phyloP scores from a whole-genome alignment of 2,797 vertebrate species.

The Eptatretus atami region DNA sequence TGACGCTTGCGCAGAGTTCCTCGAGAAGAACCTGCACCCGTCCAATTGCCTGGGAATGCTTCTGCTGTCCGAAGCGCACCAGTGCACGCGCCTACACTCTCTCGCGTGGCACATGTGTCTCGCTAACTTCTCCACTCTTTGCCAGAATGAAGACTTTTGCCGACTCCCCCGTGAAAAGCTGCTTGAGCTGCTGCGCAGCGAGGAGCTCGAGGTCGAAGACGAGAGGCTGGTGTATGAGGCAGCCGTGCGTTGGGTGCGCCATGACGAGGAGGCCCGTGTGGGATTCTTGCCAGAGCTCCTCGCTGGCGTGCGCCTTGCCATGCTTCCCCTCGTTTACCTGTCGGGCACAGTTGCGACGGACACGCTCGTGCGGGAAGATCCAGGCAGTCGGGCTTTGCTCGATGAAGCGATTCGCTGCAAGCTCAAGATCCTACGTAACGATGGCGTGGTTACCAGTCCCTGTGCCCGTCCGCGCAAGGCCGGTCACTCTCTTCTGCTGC shows the following conservation, averaged over 20 bases:
- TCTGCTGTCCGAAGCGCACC: conserved; percentile 60
- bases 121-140: conserved; percentile 44
- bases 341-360: conserved; percentile 40
- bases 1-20: conserved; percentile 51
- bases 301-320: conserved; percentile 35
- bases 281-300: conserved; percentile 40
- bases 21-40: conserved; percentile 52
- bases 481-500: conserved; percentile 51
- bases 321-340: conserved; percentile 46
- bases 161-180: conserved; percentile 48
- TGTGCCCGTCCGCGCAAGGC: conserved; percentile 60
- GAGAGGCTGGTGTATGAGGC: conserved; percentile 54
- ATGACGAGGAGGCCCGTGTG: conserved; percentile 26
- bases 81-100: conserved; percentile 53
- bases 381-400: conserved; percentile 32
- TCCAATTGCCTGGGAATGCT: conserved; percentile 79
- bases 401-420: conserved; percentile 63
- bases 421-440: conserved; percentile 47
- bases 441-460: conserved; percentile 42
- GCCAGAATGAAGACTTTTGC: conserved; percentile 50
- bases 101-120: conserved; percentile 71
- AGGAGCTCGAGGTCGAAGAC: conserved; percentile 65
- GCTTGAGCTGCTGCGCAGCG: conserved; percentile 51
- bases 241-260: conserved; percentile 49
- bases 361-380: conserved; percentile 38